Evolutionary conservation across 2,888 invertebrate species (phyloP).

Genomic region (Aproaerema taeniolella): DNA sequence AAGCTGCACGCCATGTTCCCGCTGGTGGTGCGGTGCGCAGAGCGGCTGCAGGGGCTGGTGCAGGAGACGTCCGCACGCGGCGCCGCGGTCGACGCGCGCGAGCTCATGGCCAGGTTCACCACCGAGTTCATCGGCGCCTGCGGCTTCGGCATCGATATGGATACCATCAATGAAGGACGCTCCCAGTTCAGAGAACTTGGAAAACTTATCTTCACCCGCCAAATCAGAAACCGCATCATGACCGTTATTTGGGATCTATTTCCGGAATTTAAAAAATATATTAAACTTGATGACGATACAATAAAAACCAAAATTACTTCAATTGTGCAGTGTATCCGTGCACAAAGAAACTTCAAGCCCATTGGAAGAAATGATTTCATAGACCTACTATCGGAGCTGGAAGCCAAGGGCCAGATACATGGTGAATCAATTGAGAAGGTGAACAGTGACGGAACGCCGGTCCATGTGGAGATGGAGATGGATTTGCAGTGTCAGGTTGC

Average conservation of each 20-base stretch:
- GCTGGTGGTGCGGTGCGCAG: slow-evolving; percentile 29
- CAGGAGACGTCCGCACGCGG: neutral
- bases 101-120: slow-evolving; percentile 38
- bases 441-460: slow-evolving; percentile 27
- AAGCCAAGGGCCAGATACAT: slow-evolving; percentile 29
- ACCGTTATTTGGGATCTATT: slow-evolving; percentile 24
- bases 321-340: slow-evolving; percentile 25
- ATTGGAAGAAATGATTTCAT: slow-evolving; percentile 34
- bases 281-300: slow-evolving; percentile 22
- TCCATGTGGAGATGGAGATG: slow-evolving; percentile 26
- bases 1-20: slow-evolving; percentile 37
- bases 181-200: slow-evolving; percentile 33
- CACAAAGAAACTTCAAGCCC: slow-evolving; percentile 27
- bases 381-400: slow-evolving; percentile 31
- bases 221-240: slow-evolving; percentile 24
- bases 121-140: slow-evolving; percentile 40
- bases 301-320: slow-evolving; percentile 21
- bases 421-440: slow-evolving; percentile 32
- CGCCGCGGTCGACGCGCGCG: slow-evolving; percentile 26
- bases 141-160: slow-evolving; percentile 37
- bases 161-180: slow-evolving; percentile 31
- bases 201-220: slow-evolving; percentile 24
- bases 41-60: slow-evolving; percentile 22
- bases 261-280: slow-evolving; percentile 25
- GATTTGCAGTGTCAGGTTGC: slow-evolving; percentile 18